Base-by-base conservation (phyloP, 2,797 vertebrate species). In the Podargus strigoides region DNA sequence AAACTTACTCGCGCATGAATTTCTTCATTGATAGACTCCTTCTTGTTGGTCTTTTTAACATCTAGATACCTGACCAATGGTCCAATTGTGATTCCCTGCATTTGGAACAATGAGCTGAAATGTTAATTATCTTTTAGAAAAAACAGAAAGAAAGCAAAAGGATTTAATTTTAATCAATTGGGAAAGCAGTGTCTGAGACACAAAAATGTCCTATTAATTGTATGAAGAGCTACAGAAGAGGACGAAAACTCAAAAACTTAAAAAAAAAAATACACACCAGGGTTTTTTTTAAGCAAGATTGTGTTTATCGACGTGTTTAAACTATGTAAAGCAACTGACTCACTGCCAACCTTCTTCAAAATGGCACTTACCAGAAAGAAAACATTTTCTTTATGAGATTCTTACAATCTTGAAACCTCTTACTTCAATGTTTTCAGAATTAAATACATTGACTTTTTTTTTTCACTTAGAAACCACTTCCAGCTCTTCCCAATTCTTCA, bases 21-120 rank as follows among this genome's bases (percentile, higher is more conserved):
- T 96, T 99, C 99, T 89, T 98, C 98, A 26, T 99, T 99, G 96
- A 99, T 99, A 79, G 98, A 98, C 91, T 98, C 98, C 49, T 99
- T 98, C 88, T 98, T 98, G 96, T 98, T 99, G 14, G 99, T 99
- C 96, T 98, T 99, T 96, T 98, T 99, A 67, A 99, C 98, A 82
- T 99, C 98, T 96, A 99, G 98, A 74, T 98, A 98, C 94, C 98
- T 98, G 73, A 99, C 98, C 97, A 99, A 93, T 56, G 99, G 99
- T 77, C 99, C 98, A 90, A 99, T 99, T 86, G 98, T 99, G 90
- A 99, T 99, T 94, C 99, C 99, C 99, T 99, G 96, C 6, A 83
- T 94, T 84, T 89, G 76, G 90, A 97, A 95, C 34, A 91, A 92
- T 13, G 11, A 77, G 12, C 60, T 53, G 52, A 84, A 81, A 59